Conservation (phyloP, 2,113 vertebrate genomes). For the Tyrannus savana region DNA sequence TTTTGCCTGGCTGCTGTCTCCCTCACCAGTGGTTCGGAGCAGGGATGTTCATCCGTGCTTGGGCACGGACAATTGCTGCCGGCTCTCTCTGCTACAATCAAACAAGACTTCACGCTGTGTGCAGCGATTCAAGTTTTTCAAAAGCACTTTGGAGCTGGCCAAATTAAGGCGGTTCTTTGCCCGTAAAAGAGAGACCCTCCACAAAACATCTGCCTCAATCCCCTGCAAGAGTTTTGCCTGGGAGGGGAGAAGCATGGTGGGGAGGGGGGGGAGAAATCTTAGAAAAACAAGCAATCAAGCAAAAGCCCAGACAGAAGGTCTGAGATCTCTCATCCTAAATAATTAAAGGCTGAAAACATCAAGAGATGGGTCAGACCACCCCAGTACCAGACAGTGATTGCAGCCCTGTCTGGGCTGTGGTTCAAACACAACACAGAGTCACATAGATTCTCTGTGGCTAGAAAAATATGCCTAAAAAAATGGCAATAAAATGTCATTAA, state of each 20-base stretch:
- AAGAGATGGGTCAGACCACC: background rate
- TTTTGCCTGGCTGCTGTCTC: background rate
- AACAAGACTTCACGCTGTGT: background rate
- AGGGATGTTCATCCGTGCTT: background rate
- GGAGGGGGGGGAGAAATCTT: background rate
- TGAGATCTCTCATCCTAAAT: background rate
- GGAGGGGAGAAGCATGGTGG: background rate
- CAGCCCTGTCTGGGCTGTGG: background rate
- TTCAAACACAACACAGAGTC: background rate
- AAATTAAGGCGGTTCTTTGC: background rate
- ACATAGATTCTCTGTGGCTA: accelerated
- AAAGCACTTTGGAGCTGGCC: background rate
- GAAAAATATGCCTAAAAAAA: background rate
- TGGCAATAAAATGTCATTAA: background rate
- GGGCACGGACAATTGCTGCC: accelerated
- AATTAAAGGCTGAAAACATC: conserved; percentile 17
- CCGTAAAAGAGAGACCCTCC: background rate
- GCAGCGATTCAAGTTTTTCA: background rate
- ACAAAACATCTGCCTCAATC: background rate
- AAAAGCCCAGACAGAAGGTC: background rate
- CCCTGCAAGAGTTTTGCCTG: background rate
- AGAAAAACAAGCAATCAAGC: background rate
- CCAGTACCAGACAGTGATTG: background rate
- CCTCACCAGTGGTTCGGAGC: accelerated
- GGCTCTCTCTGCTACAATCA: background rate